phyloP scores from a whole-genome alignment of 2,888 invertebrate genomes.

The Melinaea menophilus region DNA sequence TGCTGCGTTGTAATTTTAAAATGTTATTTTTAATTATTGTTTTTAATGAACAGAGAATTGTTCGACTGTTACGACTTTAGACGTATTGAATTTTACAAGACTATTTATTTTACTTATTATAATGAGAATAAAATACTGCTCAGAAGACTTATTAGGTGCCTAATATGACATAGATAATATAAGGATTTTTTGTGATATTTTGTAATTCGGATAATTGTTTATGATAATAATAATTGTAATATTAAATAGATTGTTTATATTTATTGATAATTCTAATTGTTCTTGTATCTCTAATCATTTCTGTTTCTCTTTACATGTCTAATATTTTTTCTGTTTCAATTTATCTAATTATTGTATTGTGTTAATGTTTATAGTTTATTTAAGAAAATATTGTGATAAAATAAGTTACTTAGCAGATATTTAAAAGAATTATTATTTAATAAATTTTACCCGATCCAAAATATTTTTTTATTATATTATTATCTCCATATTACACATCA shows the following conservation, averaged over 20 bases:
- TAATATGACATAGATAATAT: conserved; percentile 9
- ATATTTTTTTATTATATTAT: no score
- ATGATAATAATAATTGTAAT: not conserved
- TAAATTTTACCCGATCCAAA: no score
- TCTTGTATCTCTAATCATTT: not conserved
- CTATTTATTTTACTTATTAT: conserved; percentile 1
- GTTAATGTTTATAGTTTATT: no score
- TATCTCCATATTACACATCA: no score
- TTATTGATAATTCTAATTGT: not conserved
- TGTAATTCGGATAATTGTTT: not conserved
- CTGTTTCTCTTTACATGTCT: not conserved
- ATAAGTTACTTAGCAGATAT: no score
- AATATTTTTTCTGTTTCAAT: not conserved
- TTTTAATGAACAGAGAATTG: not conserved
- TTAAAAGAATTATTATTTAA: no score
- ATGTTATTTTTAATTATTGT: conserved; percentile 9
- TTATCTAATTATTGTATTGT: not conserved
- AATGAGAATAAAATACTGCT: conserved; percentile 15
- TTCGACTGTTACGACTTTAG: conserved; percentile 6
- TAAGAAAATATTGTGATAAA: no score
- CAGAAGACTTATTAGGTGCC: not conserved
- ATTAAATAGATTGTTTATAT: not conserved
- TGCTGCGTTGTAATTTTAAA: conserved; percentile 24
- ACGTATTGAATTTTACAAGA: conserved; percentile 1
- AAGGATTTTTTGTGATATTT: not conserved